Conservation (phyloP, 2,797 vertebrate species). For the Okamejei kenojei region DNA sequence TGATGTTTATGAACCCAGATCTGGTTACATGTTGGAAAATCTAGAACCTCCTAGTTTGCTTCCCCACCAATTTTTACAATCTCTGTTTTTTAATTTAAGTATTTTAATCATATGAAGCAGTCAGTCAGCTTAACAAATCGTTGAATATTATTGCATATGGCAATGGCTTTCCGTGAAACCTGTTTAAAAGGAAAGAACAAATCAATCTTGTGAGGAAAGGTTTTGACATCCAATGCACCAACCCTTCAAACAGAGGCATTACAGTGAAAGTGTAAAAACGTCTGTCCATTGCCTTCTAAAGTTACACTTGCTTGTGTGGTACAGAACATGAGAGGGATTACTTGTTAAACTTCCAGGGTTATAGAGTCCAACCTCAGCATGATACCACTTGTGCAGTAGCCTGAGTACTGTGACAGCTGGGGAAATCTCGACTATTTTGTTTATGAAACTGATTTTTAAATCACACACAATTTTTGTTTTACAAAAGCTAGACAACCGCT, state of each 20-base stretch:
- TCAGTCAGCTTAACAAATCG: not conserved
- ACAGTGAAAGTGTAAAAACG: conserved; percentile 27
- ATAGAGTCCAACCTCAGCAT: conserved; percentile 62
- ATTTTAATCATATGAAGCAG: not conserved
- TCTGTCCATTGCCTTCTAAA: not conserved
- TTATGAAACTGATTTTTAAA: conserved; percentile 11
- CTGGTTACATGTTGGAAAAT: not conserved
- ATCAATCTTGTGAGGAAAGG: not conserved
- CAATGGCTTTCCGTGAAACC: not conserved
- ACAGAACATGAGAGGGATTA: conserved; percentile 26
- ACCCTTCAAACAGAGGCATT: conserved; percentile 1
- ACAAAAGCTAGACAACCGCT: not conserved
- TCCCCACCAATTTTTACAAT: not conserved
- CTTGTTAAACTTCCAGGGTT: conserved; percentile 49
- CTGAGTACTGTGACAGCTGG: conserved; percentile 49
- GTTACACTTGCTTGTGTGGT: conserved; percentile 14
- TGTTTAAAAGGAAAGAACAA: not conserved
- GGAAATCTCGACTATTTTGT: conserved; percentile 10
- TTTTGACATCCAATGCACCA: not conserved
- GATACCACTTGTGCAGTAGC: conserved; percentile 66
- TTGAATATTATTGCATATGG: not conserved
- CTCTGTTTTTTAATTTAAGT: not conserved
- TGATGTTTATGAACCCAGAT: not conserved
- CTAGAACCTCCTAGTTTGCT: not conserved
- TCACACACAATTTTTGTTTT: not conserved